phyloP scores from a whole-genome alignment of 2,888 invertebrate genomes.

The Sepioteuthis lessoniana region DNA sequence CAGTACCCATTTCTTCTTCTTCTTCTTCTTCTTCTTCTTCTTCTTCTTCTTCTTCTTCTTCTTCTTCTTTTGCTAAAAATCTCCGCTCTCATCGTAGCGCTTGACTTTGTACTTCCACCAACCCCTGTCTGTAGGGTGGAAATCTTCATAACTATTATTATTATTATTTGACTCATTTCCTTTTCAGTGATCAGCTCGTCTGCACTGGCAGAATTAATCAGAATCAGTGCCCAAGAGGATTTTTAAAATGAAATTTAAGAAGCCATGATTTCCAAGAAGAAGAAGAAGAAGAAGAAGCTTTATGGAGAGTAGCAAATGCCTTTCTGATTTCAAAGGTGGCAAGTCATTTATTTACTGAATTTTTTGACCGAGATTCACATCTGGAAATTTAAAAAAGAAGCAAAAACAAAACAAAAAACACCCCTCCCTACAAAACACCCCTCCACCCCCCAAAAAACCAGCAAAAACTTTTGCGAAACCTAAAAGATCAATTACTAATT shows the following conservation, averaged over 20 bases:
- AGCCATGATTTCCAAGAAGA: not conserved
- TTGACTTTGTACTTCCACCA: too few species aligned
- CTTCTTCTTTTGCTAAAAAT: too few species aligned
- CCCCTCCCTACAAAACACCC: too few species aligned
- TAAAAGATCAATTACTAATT: not conserved
- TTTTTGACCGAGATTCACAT: constrained; percentile 6
- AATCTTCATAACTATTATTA: not conserved
- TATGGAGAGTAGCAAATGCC: not conserved
- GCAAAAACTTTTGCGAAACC: too few species aligned
- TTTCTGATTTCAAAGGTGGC: not conserved
- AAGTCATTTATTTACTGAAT: constrained; percentile 6
- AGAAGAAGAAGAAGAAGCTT: too few species aligned
- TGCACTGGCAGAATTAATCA: not conserved
- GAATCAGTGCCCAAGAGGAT: constrained; percentile 4
- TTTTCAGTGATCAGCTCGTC: not conserved
- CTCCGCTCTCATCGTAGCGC: too few species aligned
- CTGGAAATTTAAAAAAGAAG: not conserved
- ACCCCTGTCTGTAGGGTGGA: too few species aligned
- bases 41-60: too few species aligned
- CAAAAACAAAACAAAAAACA: too few species aligned
- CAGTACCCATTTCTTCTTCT: not conserved
- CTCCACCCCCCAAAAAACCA: too few species aligned
- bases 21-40: too few species aligned
- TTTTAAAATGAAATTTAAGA: constrained; percentile 21
- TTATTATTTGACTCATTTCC: not conserved